phyloP scores from a whole-genome alignment of 2,797 vertebrate genomes.

The Cheirogaleus major region DNA sequence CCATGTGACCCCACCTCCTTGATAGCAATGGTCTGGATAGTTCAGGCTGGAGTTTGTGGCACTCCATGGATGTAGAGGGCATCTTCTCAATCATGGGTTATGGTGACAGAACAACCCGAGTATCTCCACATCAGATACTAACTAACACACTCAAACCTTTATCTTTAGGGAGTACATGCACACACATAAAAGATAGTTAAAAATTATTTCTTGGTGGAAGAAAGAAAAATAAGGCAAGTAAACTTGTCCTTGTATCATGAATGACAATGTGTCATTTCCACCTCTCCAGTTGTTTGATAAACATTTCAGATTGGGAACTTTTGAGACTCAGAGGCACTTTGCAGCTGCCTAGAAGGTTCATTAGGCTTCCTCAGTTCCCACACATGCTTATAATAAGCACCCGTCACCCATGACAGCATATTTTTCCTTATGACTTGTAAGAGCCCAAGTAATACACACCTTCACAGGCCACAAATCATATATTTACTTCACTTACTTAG shows the following conservation, averaged over 20 bases:
- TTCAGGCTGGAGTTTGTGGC: not conserved
- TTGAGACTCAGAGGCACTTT: not conserved
- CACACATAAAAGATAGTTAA: not conserved
- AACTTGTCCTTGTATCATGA: not conserved
- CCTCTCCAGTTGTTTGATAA: not conserved
- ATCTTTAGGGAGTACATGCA: not conserved
- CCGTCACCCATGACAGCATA: not conserved
- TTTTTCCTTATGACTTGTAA: not conserved
- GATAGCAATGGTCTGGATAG: not conserved
- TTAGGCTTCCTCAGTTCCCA: not conserved
- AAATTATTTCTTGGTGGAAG: not conserved
- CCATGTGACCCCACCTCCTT: not conserved
- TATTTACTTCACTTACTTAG: not conserved
- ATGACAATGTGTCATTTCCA: not conserved
- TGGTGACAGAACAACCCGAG: not conserved
- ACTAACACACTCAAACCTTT: not conserved
- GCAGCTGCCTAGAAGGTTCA: not conserved
- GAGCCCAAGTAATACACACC: not conserved
- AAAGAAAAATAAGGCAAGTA: not conserved
- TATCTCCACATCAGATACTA: not conserved
- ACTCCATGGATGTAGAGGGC: too few relatives aligned
- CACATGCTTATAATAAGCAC: conserved; percentile 11
- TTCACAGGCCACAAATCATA: conserved; percentile 10
- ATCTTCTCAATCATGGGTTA: not conserved
- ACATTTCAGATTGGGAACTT: not conserved